Evolutionary conservation across 2,888 invertebrate species (phyloP).

Genomic region (Dimorphilus gyrociliatus): DNA sequence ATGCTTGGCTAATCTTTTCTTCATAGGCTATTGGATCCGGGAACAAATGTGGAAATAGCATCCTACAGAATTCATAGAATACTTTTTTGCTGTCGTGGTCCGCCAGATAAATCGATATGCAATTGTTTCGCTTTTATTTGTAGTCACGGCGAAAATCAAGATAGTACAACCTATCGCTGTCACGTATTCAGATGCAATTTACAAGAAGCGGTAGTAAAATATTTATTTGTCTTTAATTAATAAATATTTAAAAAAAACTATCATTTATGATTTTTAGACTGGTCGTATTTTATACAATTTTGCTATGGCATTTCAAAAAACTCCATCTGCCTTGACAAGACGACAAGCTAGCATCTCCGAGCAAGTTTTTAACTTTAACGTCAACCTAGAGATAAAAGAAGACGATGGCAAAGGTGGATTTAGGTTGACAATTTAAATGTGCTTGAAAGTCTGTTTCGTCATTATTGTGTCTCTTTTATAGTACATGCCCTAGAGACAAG

Average conservation of each 20-base stretch:
- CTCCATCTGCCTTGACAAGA: no score
- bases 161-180: conserved; percentile 80
- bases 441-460: no score
- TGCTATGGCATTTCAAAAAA: conserved; percentile 78
- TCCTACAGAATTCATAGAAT: conserved; percentile 81
- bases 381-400: conserved; percentile 65
- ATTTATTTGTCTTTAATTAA: conserved; percentile 1
- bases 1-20: conserved; percentile 6
- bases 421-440: no score
- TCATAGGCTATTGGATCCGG: conserved; percentile 53
- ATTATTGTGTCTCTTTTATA: conserved; percentile 45
- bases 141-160: conserved; percentile 75
- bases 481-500: conserved; percentile 45
- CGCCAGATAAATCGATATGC: conserved; percentile 56
- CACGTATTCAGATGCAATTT: conserved; percentile 92
- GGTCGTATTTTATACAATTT: conserved; percentile 53
- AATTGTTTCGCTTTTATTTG: conserved; percentile 97
- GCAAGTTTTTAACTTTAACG: conserved; percentile 60
- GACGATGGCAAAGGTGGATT: conserved; percentile 33
- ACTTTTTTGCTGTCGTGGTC: conserved; percentile 81
- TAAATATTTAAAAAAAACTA: no score
- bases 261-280: conserved; percentile 34
- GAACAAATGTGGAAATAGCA: conserved; percentile 60
- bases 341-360: conserved; percentile 9
- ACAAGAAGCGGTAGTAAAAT: conserved; percentile 60